Percentiles rank a stretch among this genome's conserved stretches.
Conservation (phyloP, 2,797 vertebrate species). For the Semotilus atromaculatus region DNA sequence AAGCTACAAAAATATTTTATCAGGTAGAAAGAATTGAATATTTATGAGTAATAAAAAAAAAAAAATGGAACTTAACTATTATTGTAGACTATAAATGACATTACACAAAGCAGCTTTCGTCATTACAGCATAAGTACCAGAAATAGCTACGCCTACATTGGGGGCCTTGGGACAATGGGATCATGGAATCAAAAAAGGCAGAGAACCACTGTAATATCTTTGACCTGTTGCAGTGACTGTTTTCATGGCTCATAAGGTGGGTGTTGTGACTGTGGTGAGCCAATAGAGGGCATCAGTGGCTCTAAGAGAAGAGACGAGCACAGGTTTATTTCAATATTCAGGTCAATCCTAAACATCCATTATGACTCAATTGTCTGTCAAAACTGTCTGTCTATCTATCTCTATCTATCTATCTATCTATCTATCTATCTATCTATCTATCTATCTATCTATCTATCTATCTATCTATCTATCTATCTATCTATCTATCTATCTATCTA, state of each 20-base stretch:
- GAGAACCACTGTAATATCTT: background rate
- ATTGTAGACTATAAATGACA: background rate
- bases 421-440: background rate
- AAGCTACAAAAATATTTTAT: background rate
- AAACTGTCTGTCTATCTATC: background rate
- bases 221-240: background rate
- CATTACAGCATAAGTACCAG: background rate
- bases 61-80: background rate
- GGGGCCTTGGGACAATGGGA: background rate
- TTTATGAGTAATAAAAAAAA: background rate
- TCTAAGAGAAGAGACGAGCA: background rate
- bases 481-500: background rate
- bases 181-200: background rate
- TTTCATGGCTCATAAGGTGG: too few relatives aligned
- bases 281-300: conserved; percentile 53
- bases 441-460: background rate
- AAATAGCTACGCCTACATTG: background rate
- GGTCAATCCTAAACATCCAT: conserved; percentile 9
- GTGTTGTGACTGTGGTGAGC: background rate
- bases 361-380: background rate
- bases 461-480: background rate
- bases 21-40: background rate
- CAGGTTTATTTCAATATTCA: conserved; percentile 7
- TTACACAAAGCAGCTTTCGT: background rate
- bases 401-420: background rate